Conservation (phyloP, 2,797 vertebrate species). For the Protonibea diacanthus region DNA sequence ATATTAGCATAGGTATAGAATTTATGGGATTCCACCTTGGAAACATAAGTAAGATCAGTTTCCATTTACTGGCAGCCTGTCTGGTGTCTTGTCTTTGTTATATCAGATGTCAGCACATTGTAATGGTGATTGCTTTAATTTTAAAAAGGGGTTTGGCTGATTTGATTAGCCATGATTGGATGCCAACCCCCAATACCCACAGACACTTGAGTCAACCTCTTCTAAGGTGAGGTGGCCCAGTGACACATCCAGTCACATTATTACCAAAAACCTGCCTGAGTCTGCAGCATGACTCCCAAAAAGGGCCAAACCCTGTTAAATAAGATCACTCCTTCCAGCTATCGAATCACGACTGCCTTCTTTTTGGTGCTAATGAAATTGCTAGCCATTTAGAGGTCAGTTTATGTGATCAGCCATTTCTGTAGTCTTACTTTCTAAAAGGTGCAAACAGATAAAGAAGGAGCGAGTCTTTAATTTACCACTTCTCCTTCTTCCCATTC, state of each 20-base stretch:
- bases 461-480: conserved; percentile 61
- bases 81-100: conserved; percentile 30
- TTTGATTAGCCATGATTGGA: conserved; percentile 53
- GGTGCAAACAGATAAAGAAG: conserved; percentile 59
- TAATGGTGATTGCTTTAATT: conserved; percentile 27
- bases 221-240: conserved; percentile 29
- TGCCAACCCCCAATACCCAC: conserved; percentile 35
- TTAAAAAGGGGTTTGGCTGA: conserved; percentile 38
- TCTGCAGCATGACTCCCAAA: conserved; percentile 42
- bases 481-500: conserved; percentile 51
- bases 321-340: conserved; percentile 71
- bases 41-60: conserved; percentile 17
- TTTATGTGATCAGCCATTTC: conserved; percentile 64
- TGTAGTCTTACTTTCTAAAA: conserved; percentile 46
- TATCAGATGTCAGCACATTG: conserved; percentile 54
- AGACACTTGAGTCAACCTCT: conserved; percentile 45
- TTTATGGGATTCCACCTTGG: conserved; percentile 21
- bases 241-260: conserved; percentile 39
- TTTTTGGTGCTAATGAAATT: conserved; percentile 78
- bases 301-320: conserved; percentile 65
- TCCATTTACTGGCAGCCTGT: conserved; percentile 20
- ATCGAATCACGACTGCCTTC: conserved; percentile 70
- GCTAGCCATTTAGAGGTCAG: conserved; percentile 73
- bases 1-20: not conserved
- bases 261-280: conserved; percentile 46